Conservation (phyloP, 2,888 invertebrate species). For the Hirtodrosophila duncani region DNA sequence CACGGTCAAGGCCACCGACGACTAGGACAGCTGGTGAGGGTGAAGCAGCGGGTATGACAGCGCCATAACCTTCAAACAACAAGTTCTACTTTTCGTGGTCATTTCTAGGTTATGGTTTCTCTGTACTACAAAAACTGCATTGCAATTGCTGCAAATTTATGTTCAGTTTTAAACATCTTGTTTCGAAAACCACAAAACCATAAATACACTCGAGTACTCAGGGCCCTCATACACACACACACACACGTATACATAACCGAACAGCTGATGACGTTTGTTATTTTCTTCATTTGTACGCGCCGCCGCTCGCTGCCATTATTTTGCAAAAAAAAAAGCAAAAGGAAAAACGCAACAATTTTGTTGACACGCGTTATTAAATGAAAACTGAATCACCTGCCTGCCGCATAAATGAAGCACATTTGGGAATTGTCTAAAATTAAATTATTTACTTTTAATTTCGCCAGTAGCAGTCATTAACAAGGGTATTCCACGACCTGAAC, state of each 20-base stretch:
- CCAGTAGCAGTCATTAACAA: slow-evolving; percentile 23
- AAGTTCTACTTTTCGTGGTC: slow-evolving; percentile 34
- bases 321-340: slow-evolving; percentile 26
- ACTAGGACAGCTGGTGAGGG: slow-evolving; percentile 13
- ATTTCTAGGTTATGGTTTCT: slow-evolving; percentile 53
- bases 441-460: slow-evolving; percentile 46
- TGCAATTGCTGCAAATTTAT: background rate
- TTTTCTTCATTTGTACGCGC: slow-evolving; percentile 58
- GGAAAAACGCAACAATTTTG: slow-evolving; percentile 22
- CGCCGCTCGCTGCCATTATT: slow-evolving; percentile 39
- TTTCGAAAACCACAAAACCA: background rate
- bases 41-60: slow-evolving; percentile 2
- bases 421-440: slow-evolving; percentile 28
- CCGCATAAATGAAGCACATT: slow-evolving; percentile 42
- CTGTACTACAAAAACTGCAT: too few relatives aligned
- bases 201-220: slow-evolving; percentile 3
- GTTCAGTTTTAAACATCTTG: background rate
- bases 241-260: slow-evolving; percentile 23
- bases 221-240: slow-evolving; percentile 9
- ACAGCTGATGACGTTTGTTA: slow-evolving; percentile 69
- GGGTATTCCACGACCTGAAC: slow-evolving; percentile 8
- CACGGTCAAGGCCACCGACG: slow-evolving; percentile 42
- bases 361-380: slow-evolving; percentile 60
- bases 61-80: slow-evolving; percentile 58
- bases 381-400: slow-evolving; percentile 28